Conservation (phyloP, 1,140 invertebrate species). For the Neoseiulus cucumeris region DNA sequence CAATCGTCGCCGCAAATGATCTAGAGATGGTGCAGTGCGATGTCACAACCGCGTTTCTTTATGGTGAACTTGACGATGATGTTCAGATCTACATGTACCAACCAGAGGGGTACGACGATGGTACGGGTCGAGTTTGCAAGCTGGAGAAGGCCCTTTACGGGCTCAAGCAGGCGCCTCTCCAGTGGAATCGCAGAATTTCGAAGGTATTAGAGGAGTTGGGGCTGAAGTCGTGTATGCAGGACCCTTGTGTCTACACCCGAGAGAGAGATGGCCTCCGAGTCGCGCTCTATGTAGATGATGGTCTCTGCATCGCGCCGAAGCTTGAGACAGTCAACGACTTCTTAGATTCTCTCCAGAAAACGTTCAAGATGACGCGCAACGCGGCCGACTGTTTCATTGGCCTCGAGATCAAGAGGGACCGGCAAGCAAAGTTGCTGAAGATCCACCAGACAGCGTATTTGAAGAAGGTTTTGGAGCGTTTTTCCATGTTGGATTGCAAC, state of each 20-base stretch:
- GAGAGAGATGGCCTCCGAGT: too few species aligned
- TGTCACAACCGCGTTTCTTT: slow-evolving; percentile 24
- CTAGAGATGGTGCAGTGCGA: slow-evolving; percentile 23
- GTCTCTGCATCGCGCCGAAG: too few species aligned
- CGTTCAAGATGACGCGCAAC: too few species aligned
- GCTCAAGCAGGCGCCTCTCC: slow-evolving; percentile 18
- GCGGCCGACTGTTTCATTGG: too few species aligned
- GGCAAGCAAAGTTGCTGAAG: too few species aligned
- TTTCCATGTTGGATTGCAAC: too few species aligned
- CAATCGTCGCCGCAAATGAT: slow-evolving; percentile 21
- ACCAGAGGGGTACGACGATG: slow-evolving; percentile 20
- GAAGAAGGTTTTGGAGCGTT: too few species aligned
- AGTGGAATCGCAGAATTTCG: slow-evolving; percentile 20
- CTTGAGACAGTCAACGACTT: too few species aligned
- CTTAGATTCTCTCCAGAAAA: too few species aligned
- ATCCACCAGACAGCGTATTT: too few species aligned
- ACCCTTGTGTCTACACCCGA: background rate
- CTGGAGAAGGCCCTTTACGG: slow-evolving; percentile 21
- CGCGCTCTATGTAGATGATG: too few species aligned
- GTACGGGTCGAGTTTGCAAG: slow-evolving; percentile 12
- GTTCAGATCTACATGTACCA: slow-evolving; percentile 27
- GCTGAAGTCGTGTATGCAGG: background rate
- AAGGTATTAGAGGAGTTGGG: background rate
- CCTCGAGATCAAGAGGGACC: too few species aligned
- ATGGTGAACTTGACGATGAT: slow-evolving; percentile 26